These are phyloP conservation scores for Probaryconus sp. DNA, from an alignment of 1,140 invertebrate species.

Conservation along the genomic window DNA sequence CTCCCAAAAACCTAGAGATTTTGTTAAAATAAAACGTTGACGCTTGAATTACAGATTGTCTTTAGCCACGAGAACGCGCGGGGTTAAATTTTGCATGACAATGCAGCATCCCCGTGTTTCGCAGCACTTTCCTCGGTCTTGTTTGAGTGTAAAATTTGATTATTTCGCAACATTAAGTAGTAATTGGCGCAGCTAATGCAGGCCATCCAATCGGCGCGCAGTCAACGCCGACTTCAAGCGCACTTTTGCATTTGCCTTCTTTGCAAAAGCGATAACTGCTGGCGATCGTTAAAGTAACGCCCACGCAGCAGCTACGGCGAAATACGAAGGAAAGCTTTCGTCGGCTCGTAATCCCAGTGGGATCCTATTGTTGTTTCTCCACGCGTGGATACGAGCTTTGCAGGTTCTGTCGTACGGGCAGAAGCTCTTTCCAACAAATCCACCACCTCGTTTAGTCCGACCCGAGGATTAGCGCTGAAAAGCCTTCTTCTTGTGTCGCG, in stretches of 20 bases:
- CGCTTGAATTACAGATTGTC: too few species aligned
- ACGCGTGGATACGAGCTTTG: conserved; percentile 75
- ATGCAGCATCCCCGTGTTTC: not conserved
- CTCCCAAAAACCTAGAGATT: too few species aligned
- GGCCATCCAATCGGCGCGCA: conserved; percentile 29
- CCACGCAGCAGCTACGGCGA: conserved; percentile 10
- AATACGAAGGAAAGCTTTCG: conserved; percentile 53
- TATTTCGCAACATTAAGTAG: conserved; percentile 33
- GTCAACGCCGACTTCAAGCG: not conserved
- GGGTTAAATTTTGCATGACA: not conserved
- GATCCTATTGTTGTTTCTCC: conserved; percentile 75
- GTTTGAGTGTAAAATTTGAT: conserved; percentile 30
- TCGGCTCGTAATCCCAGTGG: conserved; percentile 69
- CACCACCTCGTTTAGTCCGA: conserved; percentile 77
- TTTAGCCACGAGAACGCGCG: too few species aligned
- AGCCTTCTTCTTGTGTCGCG: conserved; percentile 74
- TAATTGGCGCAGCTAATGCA: conserved; percentile 27
- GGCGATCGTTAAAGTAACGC: conserved; percentile 45
- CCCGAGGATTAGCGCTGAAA: conserved; percentile 72
- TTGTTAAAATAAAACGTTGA: too few species aligned
- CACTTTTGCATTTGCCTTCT: conserved; percentile 20
- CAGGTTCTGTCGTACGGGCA: conserved; percentile 66
- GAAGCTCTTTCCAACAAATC: conserved; percentile 78
- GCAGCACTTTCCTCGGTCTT: not conserved
- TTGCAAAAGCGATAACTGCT: conserved; percentile 46